Conservation (phyloP, 2,113 vertebrate species). For the Oryzias melastigma region DNA sequence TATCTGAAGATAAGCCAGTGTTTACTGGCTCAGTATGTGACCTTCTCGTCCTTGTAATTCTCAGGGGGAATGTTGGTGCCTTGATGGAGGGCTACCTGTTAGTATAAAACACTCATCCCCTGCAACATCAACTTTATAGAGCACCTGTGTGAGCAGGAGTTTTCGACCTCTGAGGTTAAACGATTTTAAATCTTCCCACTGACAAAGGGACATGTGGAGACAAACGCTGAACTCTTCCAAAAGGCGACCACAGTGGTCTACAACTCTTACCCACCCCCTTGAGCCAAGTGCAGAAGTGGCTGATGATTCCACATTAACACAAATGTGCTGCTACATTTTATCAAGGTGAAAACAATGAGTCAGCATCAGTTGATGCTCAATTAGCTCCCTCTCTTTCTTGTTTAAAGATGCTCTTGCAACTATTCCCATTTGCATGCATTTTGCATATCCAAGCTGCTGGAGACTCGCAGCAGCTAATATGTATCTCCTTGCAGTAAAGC, state of each 20-base stretch:
- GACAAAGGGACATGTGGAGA: conserved; percentile 71
- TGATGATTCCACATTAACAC: conserved; percentile 23
- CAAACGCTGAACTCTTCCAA: conserved; percentile 33
- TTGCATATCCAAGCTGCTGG: conserved; percentile 51
- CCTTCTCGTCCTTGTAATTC: conserved; percentile 65
- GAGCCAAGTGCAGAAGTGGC: not conserved
- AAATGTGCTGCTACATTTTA: conserved; percentile 25
- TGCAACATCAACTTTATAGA: conserved; percentile 71
- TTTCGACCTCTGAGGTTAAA: conserved; percentile 58
- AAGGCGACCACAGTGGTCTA: conserved; percentile 11
- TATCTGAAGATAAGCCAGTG: conserved; percentile 44
- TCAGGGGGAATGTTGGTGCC: conserved; percentile 46
- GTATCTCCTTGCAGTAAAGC: conserved; percentile 47
- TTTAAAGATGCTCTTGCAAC: conserved; percentile 47
- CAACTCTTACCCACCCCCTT: conserved; percentile 7
- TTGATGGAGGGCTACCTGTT: conserved; percentile 64
- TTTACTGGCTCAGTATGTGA: conserved; percentile 55
- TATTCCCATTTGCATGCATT: conserved; percentile 62
- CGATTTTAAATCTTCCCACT: conserved; percentile 72
- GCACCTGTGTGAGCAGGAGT: conserved; percentile 60
- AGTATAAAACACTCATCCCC: conserved; percentile 64
- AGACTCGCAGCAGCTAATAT: conserved; percentile 39
- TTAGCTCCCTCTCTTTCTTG: conserved; percentile 43
- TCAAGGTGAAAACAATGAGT: conserved; percentile 52
- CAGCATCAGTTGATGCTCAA: conserved; percentile 53